Percentiles rank a stretch among this genome's conserved stretches.
Conservation (phyloP, 1,140 invertebrate genomes). For the Bombyx mandarina region DNA sequence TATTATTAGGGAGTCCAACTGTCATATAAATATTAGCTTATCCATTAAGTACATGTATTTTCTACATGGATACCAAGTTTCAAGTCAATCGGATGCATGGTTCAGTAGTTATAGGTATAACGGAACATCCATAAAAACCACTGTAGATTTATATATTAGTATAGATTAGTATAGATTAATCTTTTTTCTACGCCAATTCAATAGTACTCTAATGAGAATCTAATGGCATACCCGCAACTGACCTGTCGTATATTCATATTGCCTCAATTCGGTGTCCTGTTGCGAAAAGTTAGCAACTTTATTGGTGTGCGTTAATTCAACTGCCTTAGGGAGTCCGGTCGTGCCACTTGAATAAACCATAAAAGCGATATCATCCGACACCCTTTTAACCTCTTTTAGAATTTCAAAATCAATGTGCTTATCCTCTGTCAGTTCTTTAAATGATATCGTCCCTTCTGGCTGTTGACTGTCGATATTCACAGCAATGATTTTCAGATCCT, state of each 20-base stretch:
- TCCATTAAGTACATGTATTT: too few relatives aligned
- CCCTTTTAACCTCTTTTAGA: conserved; percentile 51
- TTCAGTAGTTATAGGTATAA: too few relatives aligned
- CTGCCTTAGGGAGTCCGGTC: conserved; percentile 91
- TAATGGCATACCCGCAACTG: conserved; percentile 13
- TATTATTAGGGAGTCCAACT: too few relatives aligned
- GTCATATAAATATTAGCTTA: too few relatives aligned
- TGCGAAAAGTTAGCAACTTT: conserved; percentile 73
- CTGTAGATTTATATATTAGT: too few relatives aligned
- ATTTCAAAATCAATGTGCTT: conserved; percentile 55
- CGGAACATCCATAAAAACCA: too few relatives aligned
- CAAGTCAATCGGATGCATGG: too few relatives aligned
- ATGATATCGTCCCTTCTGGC: conserved; percentile 72
- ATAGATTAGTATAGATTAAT: too few relatives aligned
- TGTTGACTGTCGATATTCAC: conserved; percentile 46
- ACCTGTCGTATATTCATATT: conserved; percentile 42
- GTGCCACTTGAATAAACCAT: conserved; percentile 88
- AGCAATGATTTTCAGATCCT: conserved; percentile 72
- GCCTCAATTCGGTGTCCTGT: conserved; percentile 41
- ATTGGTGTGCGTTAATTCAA: conserved; percentile 82
- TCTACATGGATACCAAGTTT: too few relatives aligned
- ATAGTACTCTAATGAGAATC: neutral
- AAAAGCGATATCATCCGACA: conserved; percentile 67
- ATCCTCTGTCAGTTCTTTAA: conserved; percentile 70
- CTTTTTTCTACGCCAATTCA: neutral